Evolutionary conservation across 2,888 invertebrate genomes (phyloP).

Genomic region (Mermis nigrescens): DNA sequence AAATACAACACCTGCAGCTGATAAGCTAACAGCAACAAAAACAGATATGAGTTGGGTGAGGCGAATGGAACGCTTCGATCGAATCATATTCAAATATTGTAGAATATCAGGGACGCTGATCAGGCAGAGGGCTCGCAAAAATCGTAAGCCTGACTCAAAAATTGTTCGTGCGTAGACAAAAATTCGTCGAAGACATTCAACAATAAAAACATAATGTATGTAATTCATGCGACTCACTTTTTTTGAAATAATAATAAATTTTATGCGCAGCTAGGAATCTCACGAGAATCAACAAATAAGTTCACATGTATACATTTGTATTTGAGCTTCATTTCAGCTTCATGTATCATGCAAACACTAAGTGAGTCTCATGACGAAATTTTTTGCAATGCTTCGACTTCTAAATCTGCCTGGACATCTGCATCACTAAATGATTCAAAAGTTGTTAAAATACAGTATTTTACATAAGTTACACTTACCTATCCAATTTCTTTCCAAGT

Average conservation of each 20-base stretch:
- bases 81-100: constrained; percentile 99
- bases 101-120: constrained; percentile 99
- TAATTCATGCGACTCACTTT: too few relatives aligned
- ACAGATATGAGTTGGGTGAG: constrained; percentile 98
- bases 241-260: too few relatives aligned
- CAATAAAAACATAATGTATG: too few relatives aligned
- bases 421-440: too few relatives aligned
- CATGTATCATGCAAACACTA: too few relatives aligned
- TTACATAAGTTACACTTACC: constrained; percentile 49
- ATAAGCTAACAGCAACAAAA: constrained; percentile 98
- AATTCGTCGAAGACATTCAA: not conserved
- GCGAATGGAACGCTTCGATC: constrained; percentile 98
- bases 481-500: constrained; percentile 98
- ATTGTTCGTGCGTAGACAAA: not conserved
- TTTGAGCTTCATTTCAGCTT: too few relatives aligned
- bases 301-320: too few relatives aligned
- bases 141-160: constrained; percentile 83
- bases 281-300: too few relatives aligned
- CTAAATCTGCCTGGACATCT: too few relatives aligned
- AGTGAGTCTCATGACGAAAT: too few relatives aligned
- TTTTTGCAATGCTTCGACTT: too few relatives aligned
- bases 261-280: too few relatives aligned
- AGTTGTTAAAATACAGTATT: not conserved
- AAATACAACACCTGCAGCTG: constrained; percentile 98
- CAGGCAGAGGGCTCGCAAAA: constrained; percentile 94